These are phyloP conservation scores for Lycopodina hypogea DNA, from an alignment of 37 sponge, comb jelly and placozoan genomes.

Conservation along the genomic window DNA sequence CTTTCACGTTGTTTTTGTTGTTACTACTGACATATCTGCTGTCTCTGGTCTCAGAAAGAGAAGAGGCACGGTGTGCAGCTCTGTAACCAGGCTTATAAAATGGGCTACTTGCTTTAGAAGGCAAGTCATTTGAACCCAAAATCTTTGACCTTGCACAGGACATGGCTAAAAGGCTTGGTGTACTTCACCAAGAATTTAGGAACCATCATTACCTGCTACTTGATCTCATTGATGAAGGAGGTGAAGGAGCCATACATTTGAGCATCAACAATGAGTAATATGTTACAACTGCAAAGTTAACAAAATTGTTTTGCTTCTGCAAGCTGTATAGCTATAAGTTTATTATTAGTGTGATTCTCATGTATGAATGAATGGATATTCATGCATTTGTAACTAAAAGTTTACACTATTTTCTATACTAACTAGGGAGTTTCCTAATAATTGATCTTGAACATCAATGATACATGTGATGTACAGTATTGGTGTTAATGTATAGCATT, in stretches of 20 bases:
- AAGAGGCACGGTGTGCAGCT: background rate
- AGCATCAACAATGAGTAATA: too few relatives aligned
- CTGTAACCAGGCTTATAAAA: background rate
- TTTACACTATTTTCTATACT: too few relatives aligned
- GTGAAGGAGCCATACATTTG: background rate
- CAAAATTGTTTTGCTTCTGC: too few relatives aligned
- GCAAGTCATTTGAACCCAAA: background rate
- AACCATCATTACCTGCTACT: background rate
- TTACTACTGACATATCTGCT: background rate
- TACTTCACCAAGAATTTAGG: background rate
- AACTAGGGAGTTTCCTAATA: too few relatives aligned
- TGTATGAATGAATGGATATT: too few relatives aligned
- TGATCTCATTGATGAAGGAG: constrained; percentile 7
- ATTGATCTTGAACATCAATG: too few relatives aligned
- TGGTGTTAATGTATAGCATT: too few relatives aligned
- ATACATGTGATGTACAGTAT: too few relatives aligned
- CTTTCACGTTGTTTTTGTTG: background rate
- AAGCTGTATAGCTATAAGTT: too few relatives aligned
- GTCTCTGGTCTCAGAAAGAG: background rate
- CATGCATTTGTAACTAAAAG: too few relatives aligned
- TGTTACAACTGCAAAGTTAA: too few relatives aligned
- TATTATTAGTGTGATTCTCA: too few relatives aligned
- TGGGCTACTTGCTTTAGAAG: background rate
- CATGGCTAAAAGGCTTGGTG: background rate
- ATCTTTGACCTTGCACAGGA: background rate